Conservation (phyloP, 2,888 invertebrate genomes). For the Desoria tigrina region DNA sequence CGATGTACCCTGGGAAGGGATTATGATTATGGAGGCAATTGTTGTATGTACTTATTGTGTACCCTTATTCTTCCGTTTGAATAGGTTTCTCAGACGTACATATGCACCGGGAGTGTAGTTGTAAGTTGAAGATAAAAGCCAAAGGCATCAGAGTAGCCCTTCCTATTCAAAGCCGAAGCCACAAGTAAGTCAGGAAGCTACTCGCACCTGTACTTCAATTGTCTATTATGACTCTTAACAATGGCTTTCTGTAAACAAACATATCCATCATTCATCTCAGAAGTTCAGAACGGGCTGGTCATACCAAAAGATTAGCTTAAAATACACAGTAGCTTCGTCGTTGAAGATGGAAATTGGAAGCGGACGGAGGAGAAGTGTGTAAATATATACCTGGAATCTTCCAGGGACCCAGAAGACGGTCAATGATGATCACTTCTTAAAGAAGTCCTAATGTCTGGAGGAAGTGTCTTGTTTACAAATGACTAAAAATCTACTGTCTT, state of each 20-base stretch:
- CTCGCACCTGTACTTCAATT: conserved; percentile 36
- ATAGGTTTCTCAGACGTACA: too few species aligned
- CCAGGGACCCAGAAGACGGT: too few species aligned
- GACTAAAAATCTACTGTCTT: conserved; percentile 4
- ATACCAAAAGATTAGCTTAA: conserved; percentile 2
- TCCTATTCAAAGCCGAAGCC: conserved; percentile 25
- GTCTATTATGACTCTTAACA: conserved; percentile 19
- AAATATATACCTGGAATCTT: too few species aligned
- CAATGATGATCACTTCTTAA: too few species aligned
- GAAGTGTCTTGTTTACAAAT: conserved; percentile 11
- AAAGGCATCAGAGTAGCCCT: background rate
- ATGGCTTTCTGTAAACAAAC: conserved; percentile 41
- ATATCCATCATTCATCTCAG: conserved; percentile 16
- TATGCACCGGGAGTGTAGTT: too few species aligned
- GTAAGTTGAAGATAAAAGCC: too few species aligned
- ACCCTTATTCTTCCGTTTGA: too few species aligned
- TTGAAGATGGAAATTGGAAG: background rate
- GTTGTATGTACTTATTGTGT: too few species aligned
- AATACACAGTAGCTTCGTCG: background rate
- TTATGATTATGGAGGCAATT: too few species aligned
- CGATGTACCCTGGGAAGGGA: too few species aligned
- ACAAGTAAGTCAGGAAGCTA: conserved; percentile 20
- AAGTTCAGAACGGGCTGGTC: conserved; percentile 1
- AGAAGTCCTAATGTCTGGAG: background rate
- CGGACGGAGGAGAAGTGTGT: background rate